Base-by-base conservation (phyloP, 2,113 vertebrate genomes). In the Neopipo cinnamomea region DNA sequence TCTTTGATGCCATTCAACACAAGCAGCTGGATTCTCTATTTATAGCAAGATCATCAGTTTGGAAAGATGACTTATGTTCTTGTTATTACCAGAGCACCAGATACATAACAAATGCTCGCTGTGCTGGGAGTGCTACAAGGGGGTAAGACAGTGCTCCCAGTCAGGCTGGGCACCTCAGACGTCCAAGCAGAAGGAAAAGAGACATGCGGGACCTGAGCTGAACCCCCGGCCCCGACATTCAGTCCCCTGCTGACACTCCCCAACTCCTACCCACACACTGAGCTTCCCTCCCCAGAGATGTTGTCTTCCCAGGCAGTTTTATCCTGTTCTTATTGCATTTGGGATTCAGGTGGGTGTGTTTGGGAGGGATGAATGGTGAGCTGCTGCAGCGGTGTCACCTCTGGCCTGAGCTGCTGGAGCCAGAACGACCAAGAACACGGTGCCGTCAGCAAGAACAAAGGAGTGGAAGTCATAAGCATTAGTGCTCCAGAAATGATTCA, bases 21-120 rank as follows among this genome's bases (percentile, higher is more conserved):
- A 92, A 92, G 95, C 94, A 95, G 95, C 95, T 97, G 95, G 93
- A 95, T 96, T 92, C 76, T 91, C 95, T 97, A 96, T 97, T 97
- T 96, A 93, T 97, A 97, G 96, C 68, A 81, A 77, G 73, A 95
- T 91, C 92, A 92, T 95, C 89, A 85, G 44, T 94, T 97, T 75
- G 76, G 83, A 86, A 94, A 93, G 59, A 93, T 2, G 5, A 95
- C 76, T 93, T 88, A 76, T 30, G 67, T 83, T 81, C 86, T 75
- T 35, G 18, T 91, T 95, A 84, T 88, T 82, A 95, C 56, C 89
- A 81, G 68, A 91, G 84, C 89, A 95, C 76, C 39, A 81, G 73
- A 89, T 52, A 73, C 55, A 44, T 73, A 84, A 94, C 35, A 89
- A 95, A 89, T 63, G 47, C 65, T 39, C 0, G 0, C 56, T 78